Evolutionary conservation across 30 jellyfish, hydroid and myxozoan genomes (phyloP), one percentile per base, ranked within the genome.

Genomic region (Hydractinia symbiolongicarpus): DNA sequence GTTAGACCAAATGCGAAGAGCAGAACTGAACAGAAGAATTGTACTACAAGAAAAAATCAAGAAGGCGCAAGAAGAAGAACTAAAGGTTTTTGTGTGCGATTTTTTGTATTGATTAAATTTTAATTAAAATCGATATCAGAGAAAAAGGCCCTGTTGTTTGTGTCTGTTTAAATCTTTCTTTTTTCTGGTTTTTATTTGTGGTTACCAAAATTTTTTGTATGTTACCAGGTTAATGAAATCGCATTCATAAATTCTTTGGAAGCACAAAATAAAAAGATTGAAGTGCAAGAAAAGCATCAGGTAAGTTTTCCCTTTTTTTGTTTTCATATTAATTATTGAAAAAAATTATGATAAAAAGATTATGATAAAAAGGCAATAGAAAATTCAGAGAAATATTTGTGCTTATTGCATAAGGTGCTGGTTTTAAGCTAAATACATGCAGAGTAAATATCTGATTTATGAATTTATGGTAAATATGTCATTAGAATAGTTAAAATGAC

Each of bases 11-110:
- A 93, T 93, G 98, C 67, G 19, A 76, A 73, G 85, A 66, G 98
- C 89, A 14, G 96, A 93, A 55, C 82, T 72, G 54, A 93, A 93
- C 61, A 80, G 98, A 71, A 91, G 78, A 71, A 53, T 85, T 9
- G 83, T 93, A 66, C 67, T 93, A 62, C 91, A 87, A 62, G 98
- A 93, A 80, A 93, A 87, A 73, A 82, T 93, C 30, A 87, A 83
- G 52, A 93, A 93, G 56, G 98, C 98, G 7, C 98, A 93, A 61
- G 98, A 87, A 66, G 98, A 93, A 66, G 98, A 93, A 30, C 90
- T 94, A 3, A 93, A 93, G 95, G 98, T 93, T 7, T n/a, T n/a
- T n/a, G 19, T 11, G 1, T 16, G 1, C 19, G 2, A 11, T 58
- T 58, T 16, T 13, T 58, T 58, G 15, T 16, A 58, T 58, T 58